These are phyloP conservation scores for Hyposmocoma kahamanoa DNA, from an alignment of 1,140 invertebrate genomes.

Conservation along the genomic window DNA sequence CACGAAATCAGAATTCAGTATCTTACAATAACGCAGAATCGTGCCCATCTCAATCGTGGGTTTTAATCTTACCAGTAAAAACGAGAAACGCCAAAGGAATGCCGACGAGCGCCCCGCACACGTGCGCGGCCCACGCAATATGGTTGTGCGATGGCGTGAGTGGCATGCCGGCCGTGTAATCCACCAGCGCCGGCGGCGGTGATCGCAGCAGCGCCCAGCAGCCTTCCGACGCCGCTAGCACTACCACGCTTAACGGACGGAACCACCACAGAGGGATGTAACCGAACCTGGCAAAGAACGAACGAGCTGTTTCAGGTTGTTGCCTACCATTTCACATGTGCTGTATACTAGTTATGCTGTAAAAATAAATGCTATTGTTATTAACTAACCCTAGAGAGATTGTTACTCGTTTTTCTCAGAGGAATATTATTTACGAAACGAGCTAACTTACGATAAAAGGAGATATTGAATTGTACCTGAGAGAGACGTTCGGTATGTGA, in stretches of 20 bases:
- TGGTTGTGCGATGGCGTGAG: constrained; percentile 49
- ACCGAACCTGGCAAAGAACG: constrained; percentile 32
- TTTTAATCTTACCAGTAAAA: constrained; percentile 67
- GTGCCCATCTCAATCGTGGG: background rate
- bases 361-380: no score
- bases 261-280: constrained; percentile 62
- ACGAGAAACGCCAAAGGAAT: constrained; percentile 86
- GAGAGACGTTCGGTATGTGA: constrained; percentile 90
- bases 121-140: constrained; percentile 87
- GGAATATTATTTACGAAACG: no score
- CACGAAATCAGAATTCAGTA: background rate
- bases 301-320: no score
- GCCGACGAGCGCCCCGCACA: constrained; percentile 86
- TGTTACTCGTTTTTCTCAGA: background rate
- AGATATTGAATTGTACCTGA: no score
- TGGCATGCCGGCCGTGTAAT: constrained; percentile 44
- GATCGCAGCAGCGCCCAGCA: constrained; percentile 64
- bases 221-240: constrained; percentile 66
- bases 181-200: constrained; percentile 64
- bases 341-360: no score
- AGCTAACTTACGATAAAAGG: no score
- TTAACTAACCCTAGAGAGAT: no score
- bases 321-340: no score
- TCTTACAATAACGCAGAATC: background rate
- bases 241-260: constrained; percentile 71